Conservation (phyloP, 2,797 vertebrate species). For the Coregonus ussuriensis region DNA sequence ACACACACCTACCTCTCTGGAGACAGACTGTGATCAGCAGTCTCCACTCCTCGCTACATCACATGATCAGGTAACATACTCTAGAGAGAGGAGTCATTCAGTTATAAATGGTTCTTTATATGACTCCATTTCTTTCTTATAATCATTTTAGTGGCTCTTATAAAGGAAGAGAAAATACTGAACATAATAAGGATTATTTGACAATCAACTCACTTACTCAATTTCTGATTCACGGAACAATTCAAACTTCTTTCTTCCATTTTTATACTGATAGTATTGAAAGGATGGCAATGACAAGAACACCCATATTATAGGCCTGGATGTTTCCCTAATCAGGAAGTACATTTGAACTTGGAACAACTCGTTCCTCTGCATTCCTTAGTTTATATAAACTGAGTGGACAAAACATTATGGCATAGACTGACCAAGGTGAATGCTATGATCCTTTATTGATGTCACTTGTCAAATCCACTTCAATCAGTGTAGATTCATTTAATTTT, state of each 20-base stretch:
- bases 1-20: not conserved
- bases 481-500: too few species aligned
- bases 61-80: constrained; percentile 31
- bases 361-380: too few species aligned
- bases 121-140: not conserved
- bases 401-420: too few species aligned
- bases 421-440: too few species aligned
- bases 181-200: too few species aligned
- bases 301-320: not conserved
- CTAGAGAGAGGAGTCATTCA: not conserved
- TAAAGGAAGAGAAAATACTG: too few species aligned
- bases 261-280: not conserved
- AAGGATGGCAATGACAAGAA: not conserved
- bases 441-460: too few species aligned
- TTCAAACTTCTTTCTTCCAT: not conserved
- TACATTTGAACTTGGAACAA: too few species aligned
- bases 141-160: too few species aligned
- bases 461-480: too few species aligned
- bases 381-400: too few species aligned
- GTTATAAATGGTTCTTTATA: not conserved
- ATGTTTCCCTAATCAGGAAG: not conserved
- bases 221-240: not conserved
- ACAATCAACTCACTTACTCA: not conserved
- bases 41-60: not conserved
- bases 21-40: not conserved